Evolutionary conservation across 2,113 vertebrate genomes (phyloP).

Genomic region (Silurus glanis): DNA sequence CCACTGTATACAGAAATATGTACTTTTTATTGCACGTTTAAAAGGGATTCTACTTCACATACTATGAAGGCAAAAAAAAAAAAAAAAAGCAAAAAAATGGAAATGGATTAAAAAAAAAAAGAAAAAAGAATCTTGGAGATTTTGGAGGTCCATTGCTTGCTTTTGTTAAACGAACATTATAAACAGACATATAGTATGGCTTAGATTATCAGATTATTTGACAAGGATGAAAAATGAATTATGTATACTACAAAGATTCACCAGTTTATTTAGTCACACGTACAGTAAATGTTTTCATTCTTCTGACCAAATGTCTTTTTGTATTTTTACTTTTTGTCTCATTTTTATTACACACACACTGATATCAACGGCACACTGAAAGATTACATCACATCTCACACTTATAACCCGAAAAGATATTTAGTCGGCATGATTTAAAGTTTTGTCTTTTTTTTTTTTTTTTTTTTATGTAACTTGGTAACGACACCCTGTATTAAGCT

Average conservation of each 20-base stretch:
- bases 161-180: constrained; percentile 74
- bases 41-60: constrained; percentile 82
- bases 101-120: constrained; percentile 59
- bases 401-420: not conserved
- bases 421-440: constrained; percentile 6
- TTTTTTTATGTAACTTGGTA: constrained; percentile 26
- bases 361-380: constrained; percentile 13
- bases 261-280: constrained; percentile 36
- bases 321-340: not conserved
- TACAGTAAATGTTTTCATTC: constrained; percentile 20
- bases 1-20: constrained; percentile 93
- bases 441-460: constrained; percentile 17
- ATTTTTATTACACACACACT: constrained; percentile 24
- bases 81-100: constrained; percentile 66
- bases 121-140: constrained; percentile 72
- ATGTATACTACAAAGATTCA: constrained; percentile 46
- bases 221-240: constrained; percentile 47
- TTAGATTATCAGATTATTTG: constrained; percentile 65
- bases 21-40: constrained; percentile 99
- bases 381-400: constrained; percentile 5
- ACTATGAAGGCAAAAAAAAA: constrained; percentile 69
- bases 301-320: constrained; percentile 21
- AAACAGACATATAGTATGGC: constrained; percentile 66
- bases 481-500: constrained; percentile 21
- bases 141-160: constrained; percentile 80